These are phyloP conservation scores for Vipera ursinii DNA, from an alignment of 2,797 vertebrate genomes.

Conservation along the genomic window DNA sequence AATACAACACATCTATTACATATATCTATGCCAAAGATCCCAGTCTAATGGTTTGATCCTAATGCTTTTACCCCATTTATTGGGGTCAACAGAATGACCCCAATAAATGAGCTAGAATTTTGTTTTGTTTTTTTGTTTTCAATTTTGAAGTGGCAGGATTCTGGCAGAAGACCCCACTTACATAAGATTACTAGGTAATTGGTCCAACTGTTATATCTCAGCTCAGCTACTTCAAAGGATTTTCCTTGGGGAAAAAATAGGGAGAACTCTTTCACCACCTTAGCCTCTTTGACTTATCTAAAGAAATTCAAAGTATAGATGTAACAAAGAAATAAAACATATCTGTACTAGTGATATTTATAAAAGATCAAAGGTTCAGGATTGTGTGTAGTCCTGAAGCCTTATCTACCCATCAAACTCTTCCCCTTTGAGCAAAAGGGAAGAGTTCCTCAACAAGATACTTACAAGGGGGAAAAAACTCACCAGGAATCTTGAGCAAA, in stretches of 20 bases:
- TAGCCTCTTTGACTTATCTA: neutral
- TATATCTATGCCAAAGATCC: neutral
- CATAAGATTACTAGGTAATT: neutral
- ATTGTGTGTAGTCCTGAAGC: neutral
- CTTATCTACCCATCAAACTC: neutral
- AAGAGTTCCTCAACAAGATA: neutral
- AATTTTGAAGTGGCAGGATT: neutral
- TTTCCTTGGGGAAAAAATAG: neutral
- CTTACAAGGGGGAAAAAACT: neutral
- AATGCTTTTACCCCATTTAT: neutral
- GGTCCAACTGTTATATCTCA: neutral
- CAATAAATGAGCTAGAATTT: neutral
- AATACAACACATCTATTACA: neutral
- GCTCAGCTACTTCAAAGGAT: neutral
- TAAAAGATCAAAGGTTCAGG: neutral
- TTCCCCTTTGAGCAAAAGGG: neutral
- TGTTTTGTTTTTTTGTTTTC: neutral
- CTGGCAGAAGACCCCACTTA: neutral
- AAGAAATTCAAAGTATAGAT: neutral
- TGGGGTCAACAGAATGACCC: neutral
- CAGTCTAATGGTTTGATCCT: neutral
- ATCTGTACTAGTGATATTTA: neutral
- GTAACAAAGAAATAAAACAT: neutral
- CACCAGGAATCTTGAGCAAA: neutral
- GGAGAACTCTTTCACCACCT: neutral